Evolutionary conservation across 2,113 vertebrate genomes (phyloP).

Genomic region (Nesogale talazaci): DNA sequence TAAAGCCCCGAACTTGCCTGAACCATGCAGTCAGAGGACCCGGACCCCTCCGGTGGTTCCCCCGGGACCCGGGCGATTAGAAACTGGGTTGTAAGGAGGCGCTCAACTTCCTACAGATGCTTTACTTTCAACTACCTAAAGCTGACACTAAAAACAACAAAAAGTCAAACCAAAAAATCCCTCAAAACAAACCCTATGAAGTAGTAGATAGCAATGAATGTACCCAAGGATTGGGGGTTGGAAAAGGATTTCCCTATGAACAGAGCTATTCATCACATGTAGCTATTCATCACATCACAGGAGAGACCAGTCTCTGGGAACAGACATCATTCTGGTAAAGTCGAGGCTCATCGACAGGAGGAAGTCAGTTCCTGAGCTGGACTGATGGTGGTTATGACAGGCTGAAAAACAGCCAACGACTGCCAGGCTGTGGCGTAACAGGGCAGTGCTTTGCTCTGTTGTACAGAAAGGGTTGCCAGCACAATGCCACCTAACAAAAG

Average conservation of each 20-base stretch:
- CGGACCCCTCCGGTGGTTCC: rapidly evolving
- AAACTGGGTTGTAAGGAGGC: rapidly evolving
- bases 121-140: neutral
- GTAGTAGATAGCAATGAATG: neutral
- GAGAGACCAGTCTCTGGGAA: no score
- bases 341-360: no score
- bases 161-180: neutral
- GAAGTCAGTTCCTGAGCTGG: no score
- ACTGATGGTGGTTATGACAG: no score
- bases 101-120: rapidly evolving
- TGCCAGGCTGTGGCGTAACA: no score
- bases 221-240: no score
- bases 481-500: no score
- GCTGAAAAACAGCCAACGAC: no score
- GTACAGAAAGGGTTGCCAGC: no score
- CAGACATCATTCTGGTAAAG: no score
- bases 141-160: neutral
- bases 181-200: neutral
- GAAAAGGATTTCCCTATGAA: neutral
- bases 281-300: no score
- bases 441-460: no score
- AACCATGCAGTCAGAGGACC: rapidly evolving
- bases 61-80: neutral
- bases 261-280: neutral
- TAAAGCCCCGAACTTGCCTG: rapidly evolving